Percentiles rank a stretch among this genome's conserved stretches.
phyloP scores from a whole-genome alignment of 2,888 invertebrate species.

The Nudaria mundana region DNA sequence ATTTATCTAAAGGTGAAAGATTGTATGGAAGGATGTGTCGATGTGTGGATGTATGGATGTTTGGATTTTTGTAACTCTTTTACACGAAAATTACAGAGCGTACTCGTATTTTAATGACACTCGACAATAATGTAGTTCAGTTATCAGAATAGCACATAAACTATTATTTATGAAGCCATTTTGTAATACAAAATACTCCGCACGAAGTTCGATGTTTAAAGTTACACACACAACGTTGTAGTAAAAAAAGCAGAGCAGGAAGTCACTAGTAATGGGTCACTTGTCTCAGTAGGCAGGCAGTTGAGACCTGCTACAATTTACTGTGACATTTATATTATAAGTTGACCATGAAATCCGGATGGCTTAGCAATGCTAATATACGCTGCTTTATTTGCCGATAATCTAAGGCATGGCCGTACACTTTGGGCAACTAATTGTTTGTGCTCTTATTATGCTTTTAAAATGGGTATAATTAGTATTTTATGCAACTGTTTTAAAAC shows the following conservation, averaged over 20 bases:
- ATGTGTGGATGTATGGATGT: too few relatives aligned
- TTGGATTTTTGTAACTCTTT: too few relatives aligned
- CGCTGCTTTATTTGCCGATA: slow-evolving; percentile 19
- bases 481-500: background rate
- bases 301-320: slow-evolving; percentile 30
- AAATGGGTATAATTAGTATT: slow-evolving; percentile 1
- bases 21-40: too few relatives aligned
- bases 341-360: slow-evolving; percentile 60
- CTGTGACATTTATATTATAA: slow-evolving; percentile 56
- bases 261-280: slow-evolving; percentile 37
- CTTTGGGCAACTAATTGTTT: slow-evolving; percentile 7
- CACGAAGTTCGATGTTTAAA: too few relatives aligned
- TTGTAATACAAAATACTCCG: too few relatives aligned
- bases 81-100: too few relatives aligned
- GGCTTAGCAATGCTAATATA: slow-evolving; percentile 54
- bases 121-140: too few relatives aligned
- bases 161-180: too few relatives aligned
- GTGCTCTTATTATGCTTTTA: background rate
- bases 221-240: too few relatives aligned
- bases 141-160: too few relatives aligned
- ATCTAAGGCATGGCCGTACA: slow-evolving; percentile 10
- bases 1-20: too few relatives aligned
- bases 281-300: slow-evolving; percentile 12
- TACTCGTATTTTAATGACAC: too few relatives aligned
- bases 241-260: slow-evolving; percentile 51